These are phyloP conservation scores for Clupea harengus DNA, from an alignment of 2,113 vertebrate genomes.

Conservation along the genomic window DNA sequence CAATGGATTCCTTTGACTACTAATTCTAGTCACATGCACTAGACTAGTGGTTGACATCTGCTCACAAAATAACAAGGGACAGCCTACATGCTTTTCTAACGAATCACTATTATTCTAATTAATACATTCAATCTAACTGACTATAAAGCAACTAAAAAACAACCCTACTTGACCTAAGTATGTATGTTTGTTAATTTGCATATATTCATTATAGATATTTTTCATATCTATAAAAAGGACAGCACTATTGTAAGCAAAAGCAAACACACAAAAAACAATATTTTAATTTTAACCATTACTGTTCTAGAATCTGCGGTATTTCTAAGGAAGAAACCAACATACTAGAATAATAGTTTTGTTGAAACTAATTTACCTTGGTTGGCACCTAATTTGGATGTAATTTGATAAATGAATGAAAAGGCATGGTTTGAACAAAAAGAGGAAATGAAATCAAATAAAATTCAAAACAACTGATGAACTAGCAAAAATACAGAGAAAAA, in stretches of 20 bases:
- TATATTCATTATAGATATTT: not conserved
- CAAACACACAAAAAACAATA: not conserved
- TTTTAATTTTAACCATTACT: not conserved
- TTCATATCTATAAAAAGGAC: not conserved
- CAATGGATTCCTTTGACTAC: conserved; percentile 3
- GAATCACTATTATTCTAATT: not conserved
- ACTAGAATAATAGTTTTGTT: not conserved
- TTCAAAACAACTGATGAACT: not conserved
- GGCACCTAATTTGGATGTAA: not conserved
- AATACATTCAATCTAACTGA: not conserved
- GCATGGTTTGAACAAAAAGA: too few species aligned
- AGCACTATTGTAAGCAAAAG: not conserved
- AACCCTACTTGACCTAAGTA: not conserved
- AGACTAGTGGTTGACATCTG: not conserved
- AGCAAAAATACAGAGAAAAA: not conserved
- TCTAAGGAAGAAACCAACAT: not conserved
- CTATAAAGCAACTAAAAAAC: not conserved
- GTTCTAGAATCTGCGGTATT: not conserved
- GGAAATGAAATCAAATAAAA: too few species aligned
- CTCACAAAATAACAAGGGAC: not conserved
- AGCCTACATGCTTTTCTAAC: not conserved
- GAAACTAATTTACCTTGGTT: not conserved
- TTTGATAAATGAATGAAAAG: not conserved
- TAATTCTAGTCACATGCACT: not conserved
- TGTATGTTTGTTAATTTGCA: not conserved